A percentile compares a stretch with the other conserved stretches of the same genome.
phyloP scores from a whole-genome alignment of 1,140 invertebrate species.

The Macrobrachium rosenbergii region DNA sequence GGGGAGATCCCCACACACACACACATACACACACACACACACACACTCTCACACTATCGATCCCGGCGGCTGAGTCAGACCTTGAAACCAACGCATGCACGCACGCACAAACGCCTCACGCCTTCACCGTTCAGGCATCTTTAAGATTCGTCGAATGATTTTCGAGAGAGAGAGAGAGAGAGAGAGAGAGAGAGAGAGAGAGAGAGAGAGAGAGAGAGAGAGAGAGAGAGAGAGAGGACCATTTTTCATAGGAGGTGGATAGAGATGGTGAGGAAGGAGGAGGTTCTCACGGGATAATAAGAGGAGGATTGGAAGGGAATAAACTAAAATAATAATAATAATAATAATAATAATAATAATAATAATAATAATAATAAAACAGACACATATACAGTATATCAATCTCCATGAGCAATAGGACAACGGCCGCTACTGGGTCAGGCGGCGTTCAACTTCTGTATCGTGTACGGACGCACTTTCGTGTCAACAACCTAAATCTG shows the following conservation, averaged over 20 bases:
- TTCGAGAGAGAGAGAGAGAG: not conserved
- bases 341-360: too few relatives aligned
- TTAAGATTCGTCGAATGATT: not conserved
- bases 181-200: constrained; percentile 29
- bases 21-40: constrained; percentile 19
- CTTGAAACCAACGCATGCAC: constrained; percentile 17
- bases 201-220: constrained; percentile 35
- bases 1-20: not conserved
- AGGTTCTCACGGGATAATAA: too few relatives aligned
- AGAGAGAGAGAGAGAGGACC: constrained; percentile 29
- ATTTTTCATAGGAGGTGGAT: constrained; percentile 1
- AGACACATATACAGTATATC: too few relatives aligned
- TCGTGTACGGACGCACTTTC: too few relatives aligned
- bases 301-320: too few relatives aligned
- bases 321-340: too few relatives aligned
- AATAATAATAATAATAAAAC: too few relatives aligned
- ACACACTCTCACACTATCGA: not conserved
- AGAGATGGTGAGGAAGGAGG: too few relatives aligned
- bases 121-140: not conserved
- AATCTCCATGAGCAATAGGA: too few relatives aligned
- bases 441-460: too few relatives aligned
- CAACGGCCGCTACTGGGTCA: too few relatives aligned
- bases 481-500: too few relatives aligned
- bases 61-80: constrained; percentile 7
- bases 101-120: not conserved